Base-by-base conservation (phyloP, 2,797 vertebrate species). In the Pyrocephalus nanus region DNA sequence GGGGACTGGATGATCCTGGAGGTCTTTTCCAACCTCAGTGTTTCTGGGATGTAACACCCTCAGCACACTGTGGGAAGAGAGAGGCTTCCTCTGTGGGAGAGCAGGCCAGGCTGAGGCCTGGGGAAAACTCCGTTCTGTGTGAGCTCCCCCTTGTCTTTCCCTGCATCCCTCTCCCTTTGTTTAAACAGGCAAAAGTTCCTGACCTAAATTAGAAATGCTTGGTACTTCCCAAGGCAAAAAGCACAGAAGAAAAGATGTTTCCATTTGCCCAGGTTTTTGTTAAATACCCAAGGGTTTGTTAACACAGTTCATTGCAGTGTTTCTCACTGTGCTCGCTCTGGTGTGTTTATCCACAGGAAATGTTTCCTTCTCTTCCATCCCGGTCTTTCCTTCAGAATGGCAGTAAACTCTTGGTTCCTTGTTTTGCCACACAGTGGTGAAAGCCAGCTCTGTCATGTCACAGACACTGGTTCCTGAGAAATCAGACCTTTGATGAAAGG, bases 401-500 rank as follows among this genome's bases (percentile, higher is more conserved):
- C 54, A 38, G 26, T 58, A 42, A 48, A 32, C 47, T 82, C 77
- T 77, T 42, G 42, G 17, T 77, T 32, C 61, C 29, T 40, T 51
- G 15, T 64, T 85, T 86, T 71, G 53, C 29, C 38, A 86, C 66
- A 43, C 55, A 73, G 26, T 45, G 64, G 32, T 71, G 36, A 75
- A 86, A 72, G 74, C 54, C 57, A 45, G 36, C 30, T 26, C 15
- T 88, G 71, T 75, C 51, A 0, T 72, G 21, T 81, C 72, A 9
- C 75, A 88, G 69, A 15, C 8, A 17, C 18, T 74, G 43, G 47
- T 48, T 69, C 51, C 84, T 70, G 16, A 66, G 58, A 75, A 60
- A 84, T 86, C 81, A 94, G 43, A n/a, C 55, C 48, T 93, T 67
- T 54, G 69, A 30, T 96, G 87, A 88, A 96, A 96, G 58, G 48